phyloP scores from a whole-genome alignment of 2,113 vertebrate genomes.

The Dipodomys ordii region DNA sequence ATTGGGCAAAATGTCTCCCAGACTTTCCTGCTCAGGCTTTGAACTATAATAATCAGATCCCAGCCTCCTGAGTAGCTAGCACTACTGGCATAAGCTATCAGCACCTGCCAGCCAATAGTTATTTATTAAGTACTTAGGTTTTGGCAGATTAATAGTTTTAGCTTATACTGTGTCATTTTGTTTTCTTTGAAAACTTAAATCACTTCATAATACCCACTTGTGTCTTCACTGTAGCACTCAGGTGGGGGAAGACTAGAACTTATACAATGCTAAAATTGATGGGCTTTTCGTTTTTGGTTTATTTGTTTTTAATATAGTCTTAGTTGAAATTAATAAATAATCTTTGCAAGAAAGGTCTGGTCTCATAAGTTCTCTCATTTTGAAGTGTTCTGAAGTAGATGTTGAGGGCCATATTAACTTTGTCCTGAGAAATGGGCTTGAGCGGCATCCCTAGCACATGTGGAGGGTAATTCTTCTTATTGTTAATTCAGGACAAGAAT shows the following conservation, averaged over 20 bases:
- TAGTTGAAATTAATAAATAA: not conserved
- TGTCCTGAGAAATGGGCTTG: not conserved
- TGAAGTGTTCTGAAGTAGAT: not conserved
- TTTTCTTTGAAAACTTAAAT: constrained; percentile 7
- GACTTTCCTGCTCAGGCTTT: no score
- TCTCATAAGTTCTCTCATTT: constrained; percentile 7
- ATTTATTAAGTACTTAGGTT: not conserved
- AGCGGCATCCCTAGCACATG: not conserved
- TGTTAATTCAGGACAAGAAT: not conserved
- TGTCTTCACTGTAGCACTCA: not conserved
- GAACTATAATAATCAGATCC: no score
- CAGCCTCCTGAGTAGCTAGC: no score
- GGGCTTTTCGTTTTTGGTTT: not conserved
- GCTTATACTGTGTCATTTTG: not conserved
- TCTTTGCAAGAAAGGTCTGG: not conserved
- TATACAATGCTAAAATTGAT: constrained; percentile 13
- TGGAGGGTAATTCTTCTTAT: not conserved
- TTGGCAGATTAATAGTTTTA: not conserved
- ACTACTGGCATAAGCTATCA: no score
- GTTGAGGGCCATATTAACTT: not conserved
- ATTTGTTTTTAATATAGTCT: not conserved
- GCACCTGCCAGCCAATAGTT: no score
- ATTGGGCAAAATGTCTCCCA: no score
- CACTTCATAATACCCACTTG: not conserved
- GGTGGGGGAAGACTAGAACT: not conserved